Conservation (phyloP, 2,113 vertebrate species). For the Eclectus roratus region DNA sequence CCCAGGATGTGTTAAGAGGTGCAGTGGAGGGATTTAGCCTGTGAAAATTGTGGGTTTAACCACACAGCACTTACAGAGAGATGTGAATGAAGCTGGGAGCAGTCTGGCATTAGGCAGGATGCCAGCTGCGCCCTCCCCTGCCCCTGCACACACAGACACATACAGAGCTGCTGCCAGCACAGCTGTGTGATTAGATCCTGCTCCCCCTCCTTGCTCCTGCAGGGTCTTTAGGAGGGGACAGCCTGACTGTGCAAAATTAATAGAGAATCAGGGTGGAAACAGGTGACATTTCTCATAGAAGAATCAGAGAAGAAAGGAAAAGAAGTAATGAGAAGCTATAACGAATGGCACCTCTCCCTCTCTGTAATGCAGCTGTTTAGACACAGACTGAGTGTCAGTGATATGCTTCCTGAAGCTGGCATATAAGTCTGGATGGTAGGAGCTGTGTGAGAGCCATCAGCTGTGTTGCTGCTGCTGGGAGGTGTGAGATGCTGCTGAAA, state of each 20-base stretch:
- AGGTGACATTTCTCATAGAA: fast-evolving
- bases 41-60: background rate
- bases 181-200: fast-evolving
- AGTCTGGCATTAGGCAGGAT: background rate
- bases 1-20: background rate
- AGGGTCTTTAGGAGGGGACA: background rate
- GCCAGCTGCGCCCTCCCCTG: background rate
- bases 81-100: fast-evolving
- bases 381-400: fast-evolving
- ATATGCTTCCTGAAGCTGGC: fast-evolving
- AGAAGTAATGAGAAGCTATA: background rate
- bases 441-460: background rate
- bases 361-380: background rate
- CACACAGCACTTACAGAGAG: background rate
- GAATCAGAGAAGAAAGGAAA: background rate
- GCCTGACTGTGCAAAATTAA: background rate
- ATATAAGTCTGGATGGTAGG: background rate
- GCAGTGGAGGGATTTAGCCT: background rate
- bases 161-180: background rate
- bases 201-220: background rate
- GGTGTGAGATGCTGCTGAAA: background rate
- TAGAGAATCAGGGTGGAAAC: background rate
- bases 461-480: background rate
- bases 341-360: background rate
- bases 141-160: background rate